Percentiles rank a stretch among this genome's conserved stretches.
These are phyloP conservation scores for Tigriopus japonicus DNA, from an alignment of 1,140 invertebrate species.

Conservation along the genomic window DNA sequence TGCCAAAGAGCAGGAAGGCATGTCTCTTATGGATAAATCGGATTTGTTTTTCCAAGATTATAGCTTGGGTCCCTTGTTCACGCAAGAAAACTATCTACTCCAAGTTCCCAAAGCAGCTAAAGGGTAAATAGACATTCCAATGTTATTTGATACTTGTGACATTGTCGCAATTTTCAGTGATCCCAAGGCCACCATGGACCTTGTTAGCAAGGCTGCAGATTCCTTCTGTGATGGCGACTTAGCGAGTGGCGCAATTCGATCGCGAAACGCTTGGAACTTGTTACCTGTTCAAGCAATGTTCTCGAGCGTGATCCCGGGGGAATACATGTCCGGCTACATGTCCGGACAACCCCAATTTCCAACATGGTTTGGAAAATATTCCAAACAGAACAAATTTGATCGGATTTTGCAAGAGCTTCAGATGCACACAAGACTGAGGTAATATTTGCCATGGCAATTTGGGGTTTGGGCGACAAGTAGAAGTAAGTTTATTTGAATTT, in stretches of 20 bases:
- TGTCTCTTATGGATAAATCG: constrained; percentile 65
- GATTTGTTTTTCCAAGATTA: constrained; percentile 96
- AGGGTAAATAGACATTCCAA: constrained; percentile 33
- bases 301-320: constrained; percentile 72
- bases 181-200: constrained; percentile 36
- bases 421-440: constrained; percentile 57
- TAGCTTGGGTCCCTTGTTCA: constrained; percentile 76
- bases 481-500: too few species aligned
- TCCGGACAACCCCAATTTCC: constrained; percentile 70
- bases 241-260: constrained; percentile 58
- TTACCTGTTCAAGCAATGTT: constrained; percentile 77
- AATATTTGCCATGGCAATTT: constrained; percentile 19
- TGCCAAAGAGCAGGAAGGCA: constrained; percentile 53
- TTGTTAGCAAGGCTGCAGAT: constrained; percentile 57
- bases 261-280: constrained; percentile 62
- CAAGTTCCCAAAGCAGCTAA: constrained; percentile 43
- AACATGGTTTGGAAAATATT: constrained; percentile 81
- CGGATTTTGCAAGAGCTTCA: constrained; percentile 62
- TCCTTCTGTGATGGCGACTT: constrained; percentile 67
- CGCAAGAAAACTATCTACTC: constrained; percentile 88
- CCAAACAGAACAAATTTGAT: constrained; percentile 47
- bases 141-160: too few species aligned
- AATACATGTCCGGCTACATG: constrained; percentile 50
- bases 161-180: too few species aligned
- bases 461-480: too few species aligned